A percentile compares a stretch with the other conserved stretches of the same genome.
Conservation (phyloP, 2,888 invertebrate species). For the Heterodera filipjevi region DNA sequence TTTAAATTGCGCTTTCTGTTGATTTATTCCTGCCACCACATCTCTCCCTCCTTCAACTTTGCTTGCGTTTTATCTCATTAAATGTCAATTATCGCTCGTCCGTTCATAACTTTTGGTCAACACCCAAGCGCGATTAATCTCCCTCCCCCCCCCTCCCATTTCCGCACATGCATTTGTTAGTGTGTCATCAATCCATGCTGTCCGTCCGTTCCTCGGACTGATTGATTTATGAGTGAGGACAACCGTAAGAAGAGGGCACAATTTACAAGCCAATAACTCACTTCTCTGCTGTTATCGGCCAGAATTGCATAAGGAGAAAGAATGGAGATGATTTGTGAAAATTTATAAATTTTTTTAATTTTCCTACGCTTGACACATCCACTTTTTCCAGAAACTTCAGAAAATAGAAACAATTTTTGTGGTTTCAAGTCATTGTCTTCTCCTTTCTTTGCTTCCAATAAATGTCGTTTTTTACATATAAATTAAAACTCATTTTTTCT, state of each 20-base stretch:
- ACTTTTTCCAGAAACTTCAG: too few species aligned
- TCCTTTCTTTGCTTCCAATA: too few species aligned
- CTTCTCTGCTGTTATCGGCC: background rate
- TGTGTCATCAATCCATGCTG: constrained; percentile 2
- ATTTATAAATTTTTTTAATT: too few species aligned
- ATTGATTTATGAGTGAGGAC: background rate
- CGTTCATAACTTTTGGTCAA: constrained; percentile 11
- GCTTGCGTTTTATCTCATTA: background rate
- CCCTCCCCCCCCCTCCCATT: background rate
- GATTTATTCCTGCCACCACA: background rate
- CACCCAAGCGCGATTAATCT: background rate
- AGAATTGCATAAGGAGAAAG: too few species aligned
- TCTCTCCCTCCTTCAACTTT: background rate
- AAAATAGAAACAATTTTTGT: too few species aligned
- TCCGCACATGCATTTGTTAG: background rate
- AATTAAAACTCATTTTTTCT: too few species aligned
- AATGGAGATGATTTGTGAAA: too few species aligned
- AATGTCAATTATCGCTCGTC: background rate
- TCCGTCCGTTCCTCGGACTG: background rate
- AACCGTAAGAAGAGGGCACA: background rate
- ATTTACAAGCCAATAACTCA: background rate
- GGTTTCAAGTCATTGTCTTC: too few species aligned
- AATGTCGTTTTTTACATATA: too few species aligned
- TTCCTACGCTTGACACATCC: too few species aligned
- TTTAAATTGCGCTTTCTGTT: too few species aligned